Evolutionary conservation across 2,888 invertebrate species (phyloP), one percentile per base, ranked within the genome.

Genomic region (Erpobdella octoculata): DNA sequence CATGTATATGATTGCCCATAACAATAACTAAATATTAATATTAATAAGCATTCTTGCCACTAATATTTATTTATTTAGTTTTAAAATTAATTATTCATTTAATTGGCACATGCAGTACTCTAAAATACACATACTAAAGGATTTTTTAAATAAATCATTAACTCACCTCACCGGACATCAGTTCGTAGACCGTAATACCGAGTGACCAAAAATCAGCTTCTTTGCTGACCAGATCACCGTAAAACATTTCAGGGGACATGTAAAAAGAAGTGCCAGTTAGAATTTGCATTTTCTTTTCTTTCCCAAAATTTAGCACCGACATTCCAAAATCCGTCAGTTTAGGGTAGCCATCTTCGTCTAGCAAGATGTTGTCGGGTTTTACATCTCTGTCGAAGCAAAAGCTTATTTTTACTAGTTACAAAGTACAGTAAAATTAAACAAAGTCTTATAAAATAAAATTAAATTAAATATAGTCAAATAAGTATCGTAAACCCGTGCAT

Each of bases 121-220:
- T n/a, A n/a, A n/a, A n/a, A n/a, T n/a, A n/a, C n/a, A n/a, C n/a
- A n/a, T 46, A 46, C 3, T n/a, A 46, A 53, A 3, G 5, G 28
- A 53, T 53, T 53, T 53, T 53, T 25, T 53, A 25, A 25, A 53
- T 25, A 53, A 53, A 53, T 21, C 53, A 12, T 53, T 25, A 53
- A 53, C 53, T 53, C 21, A 53, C 53, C 28, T 53, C 53, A 25
- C 53, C 53, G n/a, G 53, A 53, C 53, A 53, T 53, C 21, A 53
- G 53, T 28, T 53, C 53, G 53, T 53, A 53, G 53, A 53, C 28
- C 28, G 28, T 53, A 25, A 53, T 12, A 53, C 21, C 53, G 21
- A 53, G 28, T 1, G 53, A 53, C 5, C 28, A 53, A 53, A 53
- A 53, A 15, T 53, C 53, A n/a, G 53, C 28, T 21, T 21, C 53